A percentile compares a stretch with the other conserved stretches of the same genome.
These are phyloP conservation scores for Phalloptychus januarius DNA, from an alignment of 2,797 vertebrate species.

Conservation along the genomic window DNA sequence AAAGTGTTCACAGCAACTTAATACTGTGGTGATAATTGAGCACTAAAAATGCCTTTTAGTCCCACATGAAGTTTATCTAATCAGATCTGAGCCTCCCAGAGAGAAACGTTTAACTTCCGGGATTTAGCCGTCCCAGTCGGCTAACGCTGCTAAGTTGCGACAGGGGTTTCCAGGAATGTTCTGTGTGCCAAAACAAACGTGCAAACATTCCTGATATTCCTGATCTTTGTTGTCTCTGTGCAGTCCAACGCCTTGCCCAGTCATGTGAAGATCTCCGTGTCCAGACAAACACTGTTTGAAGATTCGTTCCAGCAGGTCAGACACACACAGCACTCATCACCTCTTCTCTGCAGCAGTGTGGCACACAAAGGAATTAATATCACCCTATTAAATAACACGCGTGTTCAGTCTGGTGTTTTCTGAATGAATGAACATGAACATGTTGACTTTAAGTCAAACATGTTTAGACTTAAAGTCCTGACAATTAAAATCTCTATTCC, in stretches of 20 bases:
- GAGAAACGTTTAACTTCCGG: not conserved
- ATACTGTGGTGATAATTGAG: not conserved
- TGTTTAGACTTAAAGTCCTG: too few species aligned
- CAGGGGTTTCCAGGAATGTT: not conserved
- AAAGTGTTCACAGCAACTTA: not conserved
- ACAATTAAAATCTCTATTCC: not conserved
- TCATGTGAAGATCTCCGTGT: conserved; percentile 97
- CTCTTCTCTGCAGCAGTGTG: not conserved
- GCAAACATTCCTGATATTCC: not conserved
- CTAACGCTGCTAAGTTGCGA: not conserved
- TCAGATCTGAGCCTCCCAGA: not conserved
- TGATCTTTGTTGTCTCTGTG: conserved; percentile 7
- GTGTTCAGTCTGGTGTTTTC: not conserved
- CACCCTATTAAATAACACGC: not conserved
- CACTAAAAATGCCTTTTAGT: not conserved
- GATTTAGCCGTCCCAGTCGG: not conserved
- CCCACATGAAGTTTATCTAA: not conserved
- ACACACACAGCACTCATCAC: not conserved
- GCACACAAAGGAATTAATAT: not conserved
- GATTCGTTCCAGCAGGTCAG: conserved; percentile 98
- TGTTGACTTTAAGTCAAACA: too few species aligned
- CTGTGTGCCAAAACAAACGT: not conserved
- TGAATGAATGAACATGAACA: not conserved
- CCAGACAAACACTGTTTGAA: conserved; percentile 95
- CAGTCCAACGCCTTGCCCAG: conserved; percentile 96